Evolutionary conservation across 2,888 invertebrate species (phyloP).

Genomic region (Apamea anceps): DNA sequence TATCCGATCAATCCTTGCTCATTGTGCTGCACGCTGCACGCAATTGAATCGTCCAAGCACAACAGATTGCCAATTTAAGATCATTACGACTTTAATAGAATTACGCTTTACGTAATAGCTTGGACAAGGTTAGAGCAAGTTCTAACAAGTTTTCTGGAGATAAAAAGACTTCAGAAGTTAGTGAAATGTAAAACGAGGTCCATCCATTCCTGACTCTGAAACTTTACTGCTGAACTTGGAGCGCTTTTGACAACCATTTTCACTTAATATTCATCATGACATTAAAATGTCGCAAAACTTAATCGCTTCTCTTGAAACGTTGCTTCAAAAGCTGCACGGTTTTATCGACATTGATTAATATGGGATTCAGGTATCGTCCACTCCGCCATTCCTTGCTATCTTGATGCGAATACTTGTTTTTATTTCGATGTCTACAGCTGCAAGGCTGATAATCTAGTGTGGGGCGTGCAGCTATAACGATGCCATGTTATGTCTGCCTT

Average conservation of each 20-base stretch:
- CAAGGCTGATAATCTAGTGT: slow-evolving; percentile 77
- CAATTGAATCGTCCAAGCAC: slow-evolving; percentile 77
- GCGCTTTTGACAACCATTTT: slow-evolving; percentile 20
- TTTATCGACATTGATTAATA: slow-evolving; percentile 57
- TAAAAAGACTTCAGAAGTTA: background rate
- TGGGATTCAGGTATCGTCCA: slow-evolving; percentile 38
- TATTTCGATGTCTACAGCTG: slow-evolving; percentile 77
- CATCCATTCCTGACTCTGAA: background rate
- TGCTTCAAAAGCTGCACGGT: slow-evolving; percentile 47
- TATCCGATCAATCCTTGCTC: slow-evolving; percentile 78
- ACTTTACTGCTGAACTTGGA: slow-evolving; percentile 11
- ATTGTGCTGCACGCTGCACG: slow-evolving; percentile 75
- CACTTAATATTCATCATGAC: slow-evolving; percentile 26
- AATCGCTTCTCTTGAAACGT: slow-evolving; percentile 29
- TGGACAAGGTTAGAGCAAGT: slow-evolving; percentile 68
- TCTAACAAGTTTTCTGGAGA: slow-evolving; percentile 2
- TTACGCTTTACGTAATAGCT: slow-evolving; percentile 70
- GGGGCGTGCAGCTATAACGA: slow-evolving; percentile 77
- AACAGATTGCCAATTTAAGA: slow-evolving; percentile 82
- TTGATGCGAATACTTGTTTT: slow-evolving; percentile 74
- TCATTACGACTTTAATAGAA: slow-evolving; percentile 77
- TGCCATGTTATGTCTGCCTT: slow-evolving; percentile 74
- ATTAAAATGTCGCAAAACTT: slow-evolving; percentile 40
- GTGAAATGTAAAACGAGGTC: background rate
- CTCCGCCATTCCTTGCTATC: slow-evolving; percentile 62